A percentile compares a stretch with the other conserved stretches of the same genome.
phyloP scores from a whole-genome alignment of 1,140 invertebrate genomes.

The Zaprionus gabonicus region DNA sequence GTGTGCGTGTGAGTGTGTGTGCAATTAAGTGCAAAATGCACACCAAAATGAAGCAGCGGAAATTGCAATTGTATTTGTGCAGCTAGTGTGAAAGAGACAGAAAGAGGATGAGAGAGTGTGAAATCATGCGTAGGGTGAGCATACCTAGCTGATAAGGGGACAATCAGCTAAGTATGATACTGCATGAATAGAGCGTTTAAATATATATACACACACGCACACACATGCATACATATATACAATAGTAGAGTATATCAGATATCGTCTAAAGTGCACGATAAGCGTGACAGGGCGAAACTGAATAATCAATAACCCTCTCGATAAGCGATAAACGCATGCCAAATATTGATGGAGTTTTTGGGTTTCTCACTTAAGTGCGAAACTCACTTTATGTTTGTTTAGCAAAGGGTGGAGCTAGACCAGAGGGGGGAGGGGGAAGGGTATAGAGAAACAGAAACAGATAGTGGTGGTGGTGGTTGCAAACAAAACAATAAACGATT shows the following conservation, averaged over 20 bases:
- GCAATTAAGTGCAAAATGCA: slow-evolving; percentile 81
- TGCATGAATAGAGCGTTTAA: slow-evolving; percentile 2
- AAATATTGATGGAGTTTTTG: slow-evolving; percentile 7
- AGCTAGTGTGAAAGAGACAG: slow-evolving; percentile 20
- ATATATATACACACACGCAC: neutral
- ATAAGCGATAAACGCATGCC: slow-evolving; percentile 10
- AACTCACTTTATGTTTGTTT: neutral
- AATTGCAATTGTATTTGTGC: slow-evolving; percentile 69
- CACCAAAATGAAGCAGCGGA: slow-evolving; percentile 57
- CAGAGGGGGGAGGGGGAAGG: neutral
- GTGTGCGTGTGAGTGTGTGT: slow-evolving; percentile 11
- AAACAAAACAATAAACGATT: neutral
- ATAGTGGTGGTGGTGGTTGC: neutral
- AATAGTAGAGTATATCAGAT: slow-evolving; percentile 7
- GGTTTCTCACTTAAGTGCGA: neutral
- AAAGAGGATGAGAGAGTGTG: neutral
- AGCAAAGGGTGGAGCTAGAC: neutral
- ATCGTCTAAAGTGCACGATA: slow-evolving; percentile 20
- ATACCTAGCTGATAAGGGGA: slow-evolving; percentile 22
- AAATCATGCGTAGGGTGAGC: neutral
- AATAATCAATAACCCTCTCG: slow-evolving; percentile 22
- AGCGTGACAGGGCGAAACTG: slow-evolving; percentile 27
- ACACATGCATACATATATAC: neutral
- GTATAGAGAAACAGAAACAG: neutral
- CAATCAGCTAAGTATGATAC: slow-evolving; percentile 39